Base-by-base conservation (phyloP, 2,113 vertebrate genomes). In the Sciurus niger region DNA sequence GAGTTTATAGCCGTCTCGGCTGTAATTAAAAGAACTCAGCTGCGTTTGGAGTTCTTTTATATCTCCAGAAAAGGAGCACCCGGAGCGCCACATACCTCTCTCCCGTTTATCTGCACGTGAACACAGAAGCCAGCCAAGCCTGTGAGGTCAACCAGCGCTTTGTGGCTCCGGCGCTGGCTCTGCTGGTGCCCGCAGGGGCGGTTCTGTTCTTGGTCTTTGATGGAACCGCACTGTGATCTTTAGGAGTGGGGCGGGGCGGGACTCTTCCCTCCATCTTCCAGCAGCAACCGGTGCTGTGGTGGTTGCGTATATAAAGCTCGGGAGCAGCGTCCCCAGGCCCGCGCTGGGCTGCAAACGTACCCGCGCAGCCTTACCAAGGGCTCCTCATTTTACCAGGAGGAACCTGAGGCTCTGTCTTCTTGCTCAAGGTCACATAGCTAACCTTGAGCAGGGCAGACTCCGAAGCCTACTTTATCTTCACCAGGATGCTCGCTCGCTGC, bases 251-350 rank as follows among this genome's bases (percentile, higher is more conserved):
- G 25, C 22, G 51, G 77, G 67, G 22, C 28, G 9, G n/a, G 70
- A 2, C 55, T 48, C 58, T 37, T 25, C 34, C 79, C 28, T 8
- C 6, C 63, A 37, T n/a, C 73, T 46, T 82, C 51, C 17, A 8
- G n/a, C n/a, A 65, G 63, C 24, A 25, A 6, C n/a, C 48, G 10
- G 3, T 40, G 1, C 37, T 28, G 7, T 37, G 65, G 0, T 4
- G 37, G 82, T 77, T 79, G 30, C 32, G 0, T 8, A 0, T 14
- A 2, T 28, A 9, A 17, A 78, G 2, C 8, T 16, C 0, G 2
- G 0, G 30, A 28, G 6, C 6, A 7, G 18, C 17, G 4, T 0
- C 34, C 43, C 3, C 1, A 6, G n/a, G 55, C 2, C 1, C 25
- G 24, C 2, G 1, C 51, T 8, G 2, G 12, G 9, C 51, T 8